Conservation (phyloP, 1,140 invertebrate species). For the Odontomachus brunneus region DNA sequence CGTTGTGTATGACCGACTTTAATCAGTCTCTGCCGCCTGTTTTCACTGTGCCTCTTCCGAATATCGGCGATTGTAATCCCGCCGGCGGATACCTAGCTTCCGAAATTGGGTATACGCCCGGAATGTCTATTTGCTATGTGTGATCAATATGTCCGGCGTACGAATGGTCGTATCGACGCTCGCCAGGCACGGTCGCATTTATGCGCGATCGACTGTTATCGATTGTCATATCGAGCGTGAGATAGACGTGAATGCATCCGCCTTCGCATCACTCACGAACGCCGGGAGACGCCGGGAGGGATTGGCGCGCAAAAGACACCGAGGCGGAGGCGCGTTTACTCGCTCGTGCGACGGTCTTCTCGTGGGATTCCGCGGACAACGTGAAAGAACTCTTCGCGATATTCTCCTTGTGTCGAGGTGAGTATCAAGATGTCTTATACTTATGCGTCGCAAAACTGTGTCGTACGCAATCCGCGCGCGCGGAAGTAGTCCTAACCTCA, state of each 20-base stretch:
- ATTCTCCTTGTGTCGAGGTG: too few relatives aligned
- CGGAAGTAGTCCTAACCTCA: too few relatives aligned
- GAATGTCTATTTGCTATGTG: constrained; percentile 50
- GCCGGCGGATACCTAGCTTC: not conserved
- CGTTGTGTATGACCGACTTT: constrained; percentile 26
- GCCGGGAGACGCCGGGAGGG: not conserved
- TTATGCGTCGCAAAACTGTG: too few relatives aligned
- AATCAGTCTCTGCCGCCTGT: constrained; percentile 34
- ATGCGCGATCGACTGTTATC: constrained; percentile 21
- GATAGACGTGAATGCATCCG: constrained; percentile 14
- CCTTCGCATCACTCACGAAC: too few relatives aligned
- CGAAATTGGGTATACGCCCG: constrained; percentile 54
- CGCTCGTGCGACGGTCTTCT: too few relatives aligned
- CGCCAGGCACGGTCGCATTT: not conserved
- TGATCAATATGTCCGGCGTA: constrained; percentile 53
- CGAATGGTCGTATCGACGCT: constrained; percentile 17
- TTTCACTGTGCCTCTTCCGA: constrained; percentile 34
- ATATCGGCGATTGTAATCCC: constrained; percentile 48
- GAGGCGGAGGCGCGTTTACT: not conserved
- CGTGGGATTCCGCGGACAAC: too few relatives aligned
- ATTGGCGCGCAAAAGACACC: not conserved
- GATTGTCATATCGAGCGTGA: constrained; percentile 45
- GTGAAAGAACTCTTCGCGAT: too few relatives aligned
- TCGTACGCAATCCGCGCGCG: too few relatives aligned
- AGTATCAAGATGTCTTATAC: too few relatives aligned